These are phyloP conservation scores for Apodemia zela DNA, from an alignment of 2,888 invertebrate genomes.

Conservation along the genomic window DNA sequence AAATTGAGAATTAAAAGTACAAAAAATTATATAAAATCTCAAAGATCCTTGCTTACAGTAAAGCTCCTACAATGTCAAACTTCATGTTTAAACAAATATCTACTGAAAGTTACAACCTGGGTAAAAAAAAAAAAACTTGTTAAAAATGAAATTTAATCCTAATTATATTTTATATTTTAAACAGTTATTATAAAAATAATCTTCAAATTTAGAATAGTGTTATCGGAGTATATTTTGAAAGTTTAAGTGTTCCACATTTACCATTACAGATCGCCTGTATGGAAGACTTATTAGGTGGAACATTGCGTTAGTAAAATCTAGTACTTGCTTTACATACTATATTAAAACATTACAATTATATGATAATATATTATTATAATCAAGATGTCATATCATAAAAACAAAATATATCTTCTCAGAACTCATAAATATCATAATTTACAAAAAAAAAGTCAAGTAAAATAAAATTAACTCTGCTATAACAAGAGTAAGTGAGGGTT, in stretches of 20 bases:
- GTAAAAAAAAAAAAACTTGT: not conserved
- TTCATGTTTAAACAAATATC: not conserved
- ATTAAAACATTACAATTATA: slow-evolving; percentile 1
- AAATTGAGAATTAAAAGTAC: no score
- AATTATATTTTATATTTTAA: not conserved
- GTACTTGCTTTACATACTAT: slow-evolving; percentile 3
- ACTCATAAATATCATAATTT: not conserved
- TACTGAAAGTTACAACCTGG: not conserved
- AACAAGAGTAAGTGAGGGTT: not conserved
- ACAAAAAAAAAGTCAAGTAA: not conserved
- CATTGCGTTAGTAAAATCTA: slow-evolving; percentile 15
- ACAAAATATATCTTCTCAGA: not conserved
- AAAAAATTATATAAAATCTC: no score
- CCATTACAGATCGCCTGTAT: slow-evolving; percentile 23
- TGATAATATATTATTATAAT: slow-evolving; percentile 7
- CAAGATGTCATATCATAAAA: not conserved
- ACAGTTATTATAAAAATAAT: not conserved
- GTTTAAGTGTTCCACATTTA: slow-evolving; percentile 24
- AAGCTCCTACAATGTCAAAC: no score
- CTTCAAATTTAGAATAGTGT: not conserved
- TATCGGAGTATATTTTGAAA: not conserved
- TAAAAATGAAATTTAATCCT: slow-evolving; percentile 1
- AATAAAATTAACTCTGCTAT: not conserved
- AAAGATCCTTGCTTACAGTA: no score
- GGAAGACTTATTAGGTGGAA: slow-evolving; percentile 26